phyloP scores from a whole-genome alignment of 2,797 vertebrate genomes.

The Australoheros facetus region DNA sequence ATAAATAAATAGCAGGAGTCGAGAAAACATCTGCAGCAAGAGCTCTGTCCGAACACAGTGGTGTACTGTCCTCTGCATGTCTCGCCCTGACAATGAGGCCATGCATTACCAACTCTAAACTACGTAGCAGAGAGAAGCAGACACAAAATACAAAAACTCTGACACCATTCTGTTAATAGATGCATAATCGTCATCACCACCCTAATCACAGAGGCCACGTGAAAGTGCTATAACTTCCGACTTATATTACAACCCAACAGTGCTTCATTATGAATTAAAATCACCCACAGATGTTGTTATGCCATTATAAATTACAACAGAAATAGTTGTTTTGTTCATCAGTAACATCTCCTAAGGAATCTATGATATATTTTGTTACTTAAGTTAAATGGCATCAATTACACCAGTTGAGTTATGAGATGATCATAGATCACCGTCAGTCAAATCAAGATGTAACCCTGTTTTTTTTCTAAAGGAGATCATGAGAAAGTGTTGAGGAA shows the following conservation, averaged over 20 bases:
- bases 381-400: background rate
- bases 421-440: background rate
- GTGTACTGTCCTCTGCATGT: conserved; percentile 58
- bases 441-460: background rate
- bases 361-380: background rate
- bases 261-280: conserved; percentile 6
- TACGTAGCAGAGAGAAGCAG: conserved; percentile 23
- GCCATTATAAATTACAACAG: background rate
- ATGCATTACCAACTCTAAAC: conserved; percentile 34
- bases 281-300: background rate
- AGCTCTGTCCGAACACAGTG: conserved; percentile 61
- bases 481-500: no score
- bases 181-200: conserved; percentile 9
- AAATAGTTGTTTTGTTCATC: background rate
- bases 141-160: conserved; percentile 33
- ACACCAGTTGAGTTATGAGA: background rate
- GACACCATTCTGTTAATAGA: conserved; percentile 31
- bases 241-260: conserved; percentile 13
- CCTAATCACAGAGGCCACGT: conserved; percentile 5
- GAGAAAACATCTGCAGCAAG: conserved; percentile 42
- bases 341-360: background rate
- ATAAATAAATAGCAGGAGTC: conserved; percentile 9
- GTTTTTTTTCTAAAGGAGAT: background rate
- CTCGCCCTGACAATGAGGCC: conserved; percentile 58
- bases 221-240: conserved; percentile 20